phyloP scores from a whole-genome alignment of 2,113 vertebrate species.

The Ia io region DNA sequence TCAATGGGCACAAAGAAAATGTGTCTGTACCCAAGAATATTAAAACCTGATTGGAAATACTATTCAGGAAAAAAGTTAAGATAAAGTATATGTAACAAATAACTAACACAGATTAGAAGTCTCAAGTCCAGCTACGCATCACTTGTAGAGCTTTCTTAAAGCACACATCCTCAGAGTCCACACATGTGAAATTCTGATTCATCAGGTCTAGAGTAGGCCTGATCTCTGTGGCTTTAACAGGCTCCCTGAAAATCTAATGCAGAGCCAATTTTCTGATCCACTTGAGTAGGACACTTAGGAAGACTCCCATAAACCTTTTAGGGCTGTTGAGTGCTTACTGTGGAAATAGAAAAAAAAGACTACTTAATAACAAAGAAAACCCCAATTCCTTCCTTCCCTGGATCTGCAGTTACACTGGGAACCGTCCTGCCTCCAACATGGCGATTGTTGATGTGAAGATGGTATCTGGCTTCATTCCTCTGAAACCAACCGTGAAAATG shows the following conservation, averaged over 20 bases:
- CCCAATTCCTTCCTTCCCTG: background rate
- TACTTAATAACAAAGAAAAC: background rate
- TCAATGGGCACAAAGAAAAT: background rate
- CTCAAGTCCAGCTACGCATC: background rate
- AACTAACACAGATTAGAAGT: background rate
- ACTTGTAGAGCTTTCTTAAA: background rate
- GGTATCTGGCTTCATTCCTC: conserved; percentile 78
- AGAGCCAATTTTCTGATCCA: background rate
- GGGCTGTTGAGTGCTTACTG: background rate
- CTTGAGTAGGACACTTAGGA: background rate
- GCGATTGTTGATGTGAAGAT: conserved; percentile 78
- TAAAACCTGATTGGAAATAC: background rate
- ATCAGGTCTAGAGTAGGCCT: background rate
- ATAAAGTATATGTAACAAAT: background rate
- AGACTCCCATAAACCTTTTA: background rate
- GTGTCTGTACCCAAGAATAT: background rate
- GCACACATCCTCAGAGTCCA: background rate
- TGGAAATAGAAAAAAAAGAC: background rate
- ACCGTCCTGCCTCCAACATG: conserved; percentile 79
- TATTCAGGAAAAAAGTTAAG: background rate
- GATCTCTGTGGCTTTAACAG: background rate
- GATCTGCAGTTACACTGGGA: conserved; percentile 74
- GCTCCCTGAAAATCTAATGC: background rate
- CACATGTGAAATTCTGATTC: background rate
- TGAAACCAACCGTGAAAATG: conserved; percentile 72